phyloP scores from a whole-genome alignment of 2,797 vertebrate species.

The Chaunax sp. region DNA sequence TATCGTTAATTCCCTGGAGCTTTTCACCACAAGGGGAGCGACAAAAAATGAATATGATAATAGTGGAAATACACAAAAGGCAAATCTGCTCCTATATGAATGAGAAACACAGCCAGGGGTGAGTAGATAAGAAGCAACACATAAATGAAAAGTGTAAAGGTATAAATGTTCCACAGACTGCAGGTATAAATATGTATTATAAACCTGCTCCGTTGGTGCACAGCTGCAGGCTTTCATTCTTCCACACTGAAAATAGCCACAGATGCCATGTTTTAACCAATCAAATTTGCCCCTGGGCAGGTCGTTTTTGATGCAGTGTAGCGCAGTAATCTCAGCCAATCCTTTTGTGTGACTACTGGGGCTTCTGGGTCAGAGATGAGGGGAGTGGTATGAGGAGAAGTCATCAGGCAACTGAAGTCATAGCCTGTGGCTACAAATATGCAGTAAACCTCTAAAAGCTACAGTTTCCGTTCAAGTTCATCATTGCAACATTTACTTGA shows the following conservation, averaged over 20 bases:
- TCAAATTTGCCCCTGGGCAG: slow-evolving; percentile 89
- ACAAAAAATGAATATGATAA: slow-evolving; percentile 71
- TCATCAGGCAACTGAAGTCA: slow-evolving; percentile 69
- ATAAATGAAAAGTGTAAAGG: slow-evolving; percentile 80
- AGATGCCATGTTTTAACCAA: slow-evolving; percentile 85
- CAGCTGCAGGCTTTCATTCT: slow-evolving; percentile 70
- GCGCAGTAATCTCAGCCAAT: slow-evolving; percentile 86
- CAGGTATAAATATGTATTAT: slow-evolving; percentile 83
- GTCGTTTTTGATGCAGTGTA: slow-evolving; percentile 77
- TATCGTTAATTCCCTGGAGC: slow-evolving; percentile 59
- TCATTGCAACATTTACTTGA: slow-evolving; percentile 8
- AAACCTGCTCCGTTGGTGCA: slow-evolving; percentile 60
- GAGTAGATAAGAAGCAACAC: slow-evolving; percentile 75
- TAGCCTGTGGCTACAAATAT: slow-evolving; percentile 81
- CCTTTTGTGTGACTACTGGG: slow-evolving; percentile 81
- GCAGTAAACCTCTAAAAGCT: slow-evolving; percentile 69
- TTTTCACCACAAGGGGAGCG: slow-evolving; percentile 59
- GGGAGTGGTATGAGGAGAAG: slow-evolving; percentile 73
- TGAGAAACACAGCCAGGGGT: slow-evolving; percentile 78
- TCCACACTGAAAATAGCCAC: slow-evolving; percentile 76
- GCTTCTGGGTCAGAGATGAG: slow-evolving; percentile 68
- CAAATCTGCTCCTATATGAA: slow-evolving; percentile 72
- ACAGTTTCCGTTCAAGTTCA: slow-evolving; percentile 71
- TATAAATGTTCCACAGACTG: slow-evolving; percentile 72
- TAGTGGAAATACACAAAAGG: slow-evolving; percentile 65